Conservation (phyloP, 2,797 vertebrate genomes). For the Rhabdophis nuchalis region DNA sequence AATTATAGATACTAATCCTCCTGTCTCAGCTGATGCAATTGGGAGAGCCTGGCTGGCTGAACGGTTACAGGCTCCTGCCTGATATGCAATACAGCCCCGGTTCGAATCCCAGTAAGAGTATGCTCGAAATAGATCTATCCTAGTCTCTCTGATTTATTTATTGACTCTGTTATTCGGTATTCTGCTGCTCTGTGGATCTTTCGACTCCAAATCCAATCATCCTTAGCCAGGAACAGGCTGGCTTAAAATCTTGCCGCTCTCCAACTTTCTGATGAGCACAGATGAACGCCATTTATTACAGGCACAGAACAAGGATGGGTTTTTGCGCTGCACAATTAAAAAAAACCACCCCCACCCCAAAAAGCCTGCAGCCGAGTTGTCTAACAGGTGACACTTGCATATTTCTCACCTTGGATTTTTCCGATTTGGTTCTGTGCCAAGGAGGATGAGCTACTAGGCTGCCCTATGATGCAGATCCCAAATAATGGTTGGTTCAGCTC, state of each 20-base stretch:
- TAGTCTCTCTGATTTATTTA: too few species aligned
- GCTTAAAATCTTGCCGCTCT: neutral
- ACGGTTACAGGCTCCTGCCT: too few species aligned
- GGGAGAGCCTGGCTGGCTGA: too few species aligned
- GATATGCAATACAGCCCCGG: too few species aligned
- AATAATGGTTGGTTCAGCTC: neutral
- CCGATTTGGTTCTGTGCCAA: neutral
- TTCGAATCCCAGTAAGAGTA: too few species aligned
- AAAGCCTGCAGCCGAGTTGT: neutral
- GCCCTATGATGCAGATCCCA: neutral
- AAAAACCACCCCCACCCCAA: rapidly evolving
- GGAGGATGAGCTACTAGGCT: neutral
- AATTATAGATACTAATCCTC: too few species aligned
- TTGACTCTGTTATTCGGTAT: too few species aligned
- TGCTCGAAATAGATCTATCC: too few species aligned
- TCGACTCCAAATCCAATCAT: neutral
- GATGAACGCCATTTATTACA: neutral
- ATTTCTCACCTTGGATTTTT: neutral
- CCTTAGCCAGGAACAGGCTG: neutral
- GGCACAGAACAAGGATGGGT: neutral
- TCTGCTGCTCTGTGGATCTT: neutral
- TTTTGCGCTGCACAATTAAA: neutral
- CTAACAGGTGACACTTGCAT: neutral
- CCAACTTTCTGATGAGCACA: too few species aligned
- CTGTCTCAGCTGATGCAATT: too few species aligned